Evolutionary conservation across 1,140 invertebrate genomes (phyloP), one percentile per base, ranked within the genome.

Genomic region (Eciton burchellii): DNA sequence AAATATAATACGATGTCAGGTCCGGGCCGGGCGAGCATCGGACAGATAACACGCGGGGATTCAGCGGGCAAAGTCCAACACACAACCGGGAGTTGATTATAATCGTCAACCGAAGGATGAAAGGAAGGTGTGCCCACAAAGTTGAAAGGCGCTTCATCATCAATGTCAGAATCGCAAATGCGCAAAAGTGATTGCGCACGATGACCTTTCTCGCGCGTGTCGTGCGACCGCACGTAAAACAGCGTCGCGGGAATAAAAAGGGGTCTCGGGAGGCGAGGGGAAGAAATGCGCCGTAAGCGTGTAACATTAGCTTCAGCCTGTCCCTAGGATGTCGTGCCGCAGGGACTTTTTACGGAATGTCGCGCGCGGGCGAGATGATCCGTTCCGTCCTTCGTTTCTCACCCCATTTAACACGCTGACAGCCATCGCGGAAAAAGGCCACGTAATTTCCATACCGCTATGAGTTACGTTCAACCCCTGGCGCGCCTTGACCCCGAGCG

Each of bases 141-240:
- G 79, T 85, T 63, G 84, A 87, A 87, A 87, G 79, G 65, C 85
- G 54, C 84, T 86, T 45, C 85, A 85, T 87, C 85, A 83, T 87
- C 81, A 74, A 79, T 73, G 85, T 87, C 85, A 35, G 76, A 82
- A 65, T 83, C 59, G 43, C 84, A 54, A 81, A 72, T 85, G 72
- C 65, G 81, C 47, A 81, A 74, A 73, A 82, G 52, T 83, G 71
- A 85, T 85, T 74, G 70, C 62, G 62, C 85, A 81, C 60, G 81
- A 73, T 79, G 66, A 57, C 54, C 59, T 47, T 52, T 56, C 81
- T 81, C 73, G 85, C 68, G 54, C n/a, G 70, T 49, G 82, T 26
- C 65, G 54, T 24, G 43, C 26, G 56, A 62, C 49, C 77, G 63
- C 65, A 63, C n/a, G 65, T 84, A 56, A 70, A 74, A 66, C 83